Evolutionary conservation across 2,113 vertebrate genomes (phyloP).

Genomic region (Poeciliopsis turrubarensis): DNA sequence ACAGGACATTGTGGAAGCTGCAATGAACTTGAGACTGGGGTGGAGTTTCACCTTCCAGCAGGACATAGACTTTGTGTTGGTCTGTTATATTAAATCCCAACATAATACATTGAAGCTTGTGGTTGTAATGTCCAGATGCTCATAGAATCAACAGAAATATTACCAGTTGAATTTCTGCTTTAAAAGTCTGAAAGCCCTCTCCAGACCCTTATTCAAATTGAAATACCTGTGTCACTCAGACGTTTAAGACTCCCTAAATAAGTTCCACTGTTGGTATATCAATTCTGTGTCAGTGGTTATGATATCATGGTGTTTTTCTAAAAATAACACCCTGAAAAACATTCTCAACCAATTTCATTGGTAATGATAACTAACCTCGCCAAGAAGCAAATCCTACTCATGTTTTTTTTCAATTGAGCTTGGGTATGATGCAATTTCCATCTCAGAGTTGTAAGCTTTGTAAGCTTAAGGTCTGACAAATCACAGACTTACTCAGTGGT

Average conservation of each 20-base stretch:
- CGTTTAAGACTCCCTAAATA: background rate
- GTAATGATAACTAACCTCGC: background rate
- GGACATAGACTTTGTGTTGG: too few species aligned
- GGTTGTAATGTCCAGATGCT: too few species aligned
- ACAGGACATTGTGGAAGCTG: background rate
- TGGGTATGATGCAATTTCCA: too few species aligned
- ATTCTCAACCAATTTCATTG: background rate
- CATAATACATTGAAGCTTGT: too few species aligned
- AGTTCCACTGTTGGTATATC: too few species aligned
- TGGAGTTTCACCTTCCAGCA: too few species aligned
- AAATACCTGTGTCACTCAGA: background rate
- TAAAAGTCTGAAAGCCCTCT: background rate
- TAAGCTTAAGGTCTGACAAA: background rate
- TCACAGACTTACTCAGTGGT: background rate
- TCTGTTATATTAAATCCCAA: too few species aligned
- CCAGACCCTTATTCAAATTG: background rate
- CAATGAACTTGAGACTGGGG: too few species aligned
- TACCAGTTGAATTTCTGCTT: too few species aligned
- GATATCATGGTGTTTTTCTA: background rate
- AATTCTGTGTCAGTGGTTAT: background rate
- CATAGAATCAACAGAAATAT: too few species aligned
- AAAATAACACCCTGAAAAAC: background rate
- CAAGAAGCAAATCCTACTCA: background rate
- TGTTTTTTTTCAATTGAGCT: background rate
- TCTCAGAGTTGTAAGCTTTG: background rate